These are phyloP conservation scores for Merluccius polli DNA, from an alignment of 2,797 vertebrate genomes.

Conservation along the genomic window DNA sequence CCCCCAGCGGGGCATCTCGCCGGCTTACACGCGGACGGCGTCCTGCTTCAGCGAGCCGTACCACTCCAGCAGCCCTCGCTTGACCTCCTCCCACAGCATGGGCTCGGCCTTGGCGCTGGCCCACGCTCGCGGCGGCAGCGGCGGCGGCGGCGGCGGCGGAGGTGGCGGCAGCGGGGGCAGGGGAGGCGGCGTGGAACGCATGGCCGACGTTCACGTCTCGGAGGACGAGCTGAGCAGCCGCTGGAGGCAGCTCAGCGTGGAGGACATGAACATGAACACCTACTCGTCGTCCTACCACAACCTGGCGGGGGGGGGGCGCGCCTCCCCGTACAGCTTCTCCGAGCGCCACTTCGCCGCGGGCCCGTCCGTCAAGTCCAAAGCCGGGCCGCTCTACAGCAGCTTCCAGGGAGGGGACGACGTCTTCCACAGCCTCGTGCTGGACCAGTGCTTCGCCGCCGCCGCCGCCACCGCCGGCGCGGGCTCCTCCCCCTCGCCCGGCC, in stretches of 20 bases:
- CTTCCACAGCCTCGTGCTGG: slow-evolving; percentile 76
- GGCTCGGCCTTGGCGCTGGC: slow-evolving; percentile 66
- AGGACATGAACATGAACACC: slow-evolving; percentile 86
- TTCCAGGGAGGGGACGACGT: slow-evolving; percentile 87
- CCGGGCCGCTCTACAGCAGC: slow-evolving; percentile 83
- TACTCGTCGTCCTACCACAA: slow-evolving; percentile 77
- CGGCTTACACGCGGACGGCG: slow-evolving; percentile 77
- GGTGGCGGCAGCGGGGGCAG: slow-evolving; percentile 62
- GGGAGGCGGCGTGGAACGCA: slow-evolving; percentile 48
- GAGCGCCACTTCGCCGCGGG: slow-evolving; percentile 81
- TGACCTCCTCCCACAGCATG: slow-evolving; percentile 77
- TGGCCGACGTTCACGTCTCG: slow-evolving; percentile 56
- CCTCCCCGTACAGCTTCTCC: slow-evolving; percentile 83
- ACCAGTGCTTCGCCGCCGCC: slow-evolving; percentile 85
- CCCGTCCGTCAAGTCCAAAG: slow-evolving; percentile 72
- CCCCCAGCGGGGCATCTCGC: slow-evolving; percentile 70
- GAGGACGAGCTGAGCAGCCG: slow-evolving; percentile 78
- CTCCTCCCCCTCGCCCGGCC: slow-evolving; percentile 57
- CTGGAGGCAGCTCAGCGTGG: slow-evolving; percentile 89
- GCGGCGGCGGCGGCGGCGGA: slow-evolving; percentile 49
- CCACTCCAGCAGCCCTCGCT: slow-evolving; percentile 79
- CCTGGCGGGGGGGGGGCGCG: slow-evolving; percentile 62
- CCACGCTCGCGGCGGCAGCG: slow-evolving; percentile 44
- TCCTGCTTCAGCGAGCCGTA: slow-evolving; percentile 84
- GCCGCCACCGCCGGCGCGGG: too few species aligned